A percentile compares a stretch with the other conserved stretches of the same genome.
Conservation (phyloP, 2,888 invertebrate species). For the Chrysina gloriosa region DNA sequence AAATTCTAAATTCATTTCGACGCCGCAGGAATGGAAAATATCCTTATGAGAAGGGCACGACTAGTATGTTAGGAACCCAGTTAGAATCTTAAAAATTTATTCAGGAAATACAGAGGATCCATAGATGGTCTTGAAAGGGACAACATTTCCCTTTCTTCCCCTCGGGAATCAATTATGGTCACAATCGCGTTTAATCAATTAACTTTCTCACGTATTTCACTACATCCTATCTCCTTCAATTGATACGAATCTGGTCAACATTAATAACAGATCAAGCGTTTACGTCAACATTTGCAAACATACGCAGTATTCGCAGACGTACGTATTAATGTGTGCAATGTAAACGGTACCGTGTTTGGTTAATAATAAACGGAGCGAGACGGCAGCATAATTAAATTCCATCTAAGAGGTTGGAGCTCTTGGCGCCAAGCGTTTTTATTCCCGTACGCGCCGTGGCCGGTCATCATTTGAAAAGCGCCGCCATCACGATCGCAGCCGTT, state of each 20-base stretch:
- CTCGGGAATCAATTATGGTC: no score
- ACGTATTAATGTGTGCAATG: constrained; percentile 32
- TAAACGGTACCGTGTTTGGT: constrained; percentile 36
- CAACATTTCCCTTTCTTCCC: no score
- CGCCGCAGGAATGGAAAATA: no score
- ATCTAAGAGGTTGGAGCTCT: constrained; percentile 59
- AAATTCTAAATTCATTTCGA: no score
- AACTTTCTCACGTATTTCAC: no score
- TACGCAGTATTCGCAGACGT: background rate
- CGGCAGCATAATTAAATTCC: constrained; percentile 54
- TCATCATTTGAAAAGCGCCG: constrained; percentile 58
- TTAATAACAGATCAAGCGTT: background rate
- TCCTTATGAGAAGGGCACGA: no score
- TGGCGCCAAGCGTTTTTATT: constrained; percentile 60
- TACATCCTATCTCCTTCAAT: no score
- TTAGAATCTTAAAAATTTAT: no score
- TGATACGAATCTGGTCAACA: background rate
- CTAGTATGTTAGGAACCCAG: no score
- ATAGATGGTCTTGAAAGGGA: no score
- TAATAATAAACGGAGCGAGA: constrained; percentile 41
- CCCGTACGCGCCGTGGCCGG: constrained; percentile 39
- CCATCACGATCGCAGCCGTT: constrained; percentile 24
- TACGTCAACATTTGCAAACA: background rate
- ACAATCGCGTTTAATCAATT: no score
- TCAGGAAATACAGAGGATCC: no score